phyloP scores from a whole-genome alignment of 2,113 vertebrate species.

The Suricata suricatta region DNA sequence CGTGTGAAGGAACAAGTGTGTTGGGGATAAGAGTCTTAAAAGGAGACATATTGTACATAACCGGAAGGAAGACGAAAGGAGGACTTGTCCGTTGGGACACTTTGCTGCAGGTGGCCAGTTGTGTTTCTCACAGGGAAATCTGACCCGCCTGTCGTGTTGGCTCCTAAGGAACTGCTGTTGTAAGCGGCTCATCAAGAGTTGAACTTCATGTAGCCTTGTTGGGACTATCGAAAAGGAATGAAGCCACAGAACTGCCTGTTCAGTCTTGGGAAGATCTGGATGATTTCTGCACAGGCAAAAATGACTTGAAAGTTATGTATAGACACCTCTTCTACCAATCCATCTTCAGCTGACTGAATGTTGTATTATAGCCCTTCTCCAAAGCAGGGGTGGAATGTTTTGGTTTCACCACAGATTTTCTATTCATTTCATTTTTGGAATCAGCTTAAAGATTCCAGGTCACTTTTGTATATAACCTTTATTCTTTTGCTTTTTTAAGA shows the following conservation, averaged over 20 bases:
- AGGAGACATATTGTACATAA: conserved; percentile 52
- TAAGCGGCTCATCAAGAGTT: conserved; percentile 66
- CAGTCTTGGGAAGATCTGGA: conserved; percentile 53
- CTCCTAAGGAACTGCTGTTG: conserved; percentile 77
- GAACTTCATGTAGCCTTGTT: conserved; percentile 67
- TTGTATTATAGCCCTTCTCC: conserved; percentile 70
- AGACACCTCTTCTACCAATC: conserved; percentile 48
- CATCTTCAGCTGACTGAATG: conserved; percentile 74
- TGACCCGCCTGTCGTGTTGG: conserved; percentile 65
- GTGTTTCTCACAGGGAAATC: conserved; percentile 55
- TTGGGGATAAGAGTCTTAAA: conserved; percentile 67
- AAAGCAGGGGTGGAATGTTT: conserved; percentile 71
- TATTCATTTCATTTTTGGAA: conserved; percentile 67
- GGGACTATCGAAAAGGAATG: conserved; percentile 70
- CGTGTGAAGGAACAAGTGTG: conserved; percentile 37
- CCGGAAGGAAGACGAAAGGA: conserved; percentile 51
- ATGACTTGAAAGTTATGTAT: conserved; percentile 55
- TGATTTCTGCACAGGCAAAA: conserved; percentile 58
- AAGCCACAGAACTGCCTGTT: conserved; percentile 63
- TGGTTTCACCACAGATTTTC: conserved; percentile 49
- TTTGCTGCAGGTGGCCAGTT: conserved; percentile 64
- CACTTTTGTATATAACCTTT: conserved; percentile 83
- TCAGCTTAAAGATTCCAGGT: conserved; percentile 60
- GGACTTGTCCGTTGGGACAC: conserved; percentile 40
- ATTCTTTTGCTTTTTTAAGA: conserved; percentile 76